phyloP scores from a whole-genome alignment of 2,888 invertebrate species.

The Agrochola circellaris region DNA sequence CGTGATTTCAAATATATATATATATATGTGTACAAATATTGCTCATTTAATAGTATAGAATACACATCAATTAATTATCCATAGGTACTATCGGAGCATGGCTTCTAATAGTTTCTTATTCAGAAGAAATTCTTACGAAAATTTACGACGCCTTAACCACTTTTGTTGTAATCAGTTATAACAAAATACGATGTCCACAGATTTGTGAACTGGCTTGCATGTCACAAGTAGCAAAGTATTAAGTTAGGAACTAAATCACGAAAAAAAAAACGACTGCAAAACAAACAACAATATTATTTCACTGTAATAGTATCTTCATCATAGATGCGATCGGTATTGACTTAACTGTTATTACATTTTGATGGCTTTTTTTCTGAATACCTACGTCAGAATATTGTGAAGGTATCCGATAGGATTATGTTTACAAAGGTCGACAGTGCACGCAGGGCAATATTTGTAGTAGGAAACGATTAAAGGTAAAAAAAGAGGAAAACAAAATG shows the following conservation, averaged over 20 bases:
- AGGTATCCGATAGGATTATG: neutral
- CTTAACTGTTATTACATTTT: conserved; percentile 31
- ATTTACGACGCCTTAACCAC: neutral
- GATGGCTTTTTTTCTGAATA: conserved; percentile 29
- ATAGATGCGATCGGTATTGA: conserved; percentile 14
- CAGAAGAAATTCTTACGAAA: neutral
- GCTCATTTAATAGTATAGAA: too few species aligned
- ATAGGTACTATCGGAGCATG: too few species aligned
- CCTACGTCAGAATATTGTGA: neutral
- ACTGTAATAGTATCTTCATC: neutral
- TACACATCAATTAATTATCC: too few species aligned
- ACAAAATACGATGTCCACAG: neutral
- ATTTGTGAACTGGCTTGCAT: neutral
- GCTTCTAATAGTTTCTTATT: neutral
- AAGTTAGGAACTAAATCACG: too few species aligned
- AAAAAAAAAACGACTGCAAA: neutral
- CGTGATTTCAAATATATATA: too few species aligned
- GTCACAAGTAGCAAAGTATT: neutral
- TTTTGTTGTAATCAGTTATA: neutral
- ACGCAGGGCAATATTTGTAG: neutral
- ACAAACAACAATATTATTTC: conserved; percentile 17
- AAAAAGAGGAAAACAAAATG: neutral
- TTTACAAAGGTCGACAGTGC: neutral
- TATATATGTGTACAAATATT: too few species aligned
- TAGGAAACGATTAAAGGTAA: neutral